Evolutionary conservation across 35 echinoderm and acorn worm genomes (phyloP).

Genomic region (Apostichopus japonicus): DNA sequence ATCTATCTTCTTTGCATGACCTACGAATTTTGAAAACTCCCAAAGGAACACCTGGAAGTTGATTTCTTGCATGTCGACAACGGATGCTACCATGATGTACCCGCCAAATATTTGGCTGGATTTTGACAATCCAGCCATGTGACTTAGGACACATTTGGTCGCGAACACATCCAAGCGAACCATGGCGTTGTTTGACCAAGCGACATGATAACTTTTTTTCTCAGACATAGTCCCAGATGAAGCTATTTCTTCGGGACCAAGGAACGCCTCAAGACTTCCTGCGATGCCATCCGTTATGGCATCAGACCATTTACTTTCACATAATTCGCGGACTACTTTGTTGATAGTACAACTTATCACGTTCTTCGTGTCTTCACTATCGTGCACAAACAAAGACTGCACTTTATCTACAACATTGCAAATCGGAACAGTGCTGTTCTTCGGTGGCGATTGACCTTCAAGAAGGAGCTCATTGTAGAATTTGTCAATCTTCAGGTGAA

Average conservation of each 20-base stretch:
- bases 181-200: neutral
- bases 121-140: neutral
- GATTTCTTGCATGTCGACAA: conserved; percentile 2
- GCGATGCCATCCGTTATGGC: neutral
- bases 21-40: neutral
- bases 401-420: conserved; percentile 4
- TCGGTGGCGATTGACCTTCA: neutral
- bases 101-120: neutral
- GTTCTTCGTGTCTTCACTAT: neutral
- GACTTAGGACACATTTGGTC: neutral
- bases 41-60: neutral
- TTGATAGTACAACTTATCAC: neutral
- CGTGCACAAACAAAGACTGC: neutral
- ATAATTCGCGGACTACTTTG: neutral
- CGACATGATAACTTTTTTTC: neutral
- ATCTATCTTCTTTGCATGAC: neutral
- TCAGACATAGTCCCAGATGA: neutral
- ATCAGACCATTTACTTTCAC: neutral
- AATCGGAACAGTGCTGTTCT: neutral
- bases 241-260: neutral
- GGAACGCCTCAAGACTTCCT: neutral
- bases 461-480: neutral
- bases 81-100: conserved; percentile 4
- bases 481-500: neutral
- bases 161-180: neutral